A percentile compares a stretch with the other conserved stretches of the same genome.
phyloP scores from a whole-genome alignment of 2,113 vertebrate species.

The Pangasianodon hypophthalmus region DNA sequence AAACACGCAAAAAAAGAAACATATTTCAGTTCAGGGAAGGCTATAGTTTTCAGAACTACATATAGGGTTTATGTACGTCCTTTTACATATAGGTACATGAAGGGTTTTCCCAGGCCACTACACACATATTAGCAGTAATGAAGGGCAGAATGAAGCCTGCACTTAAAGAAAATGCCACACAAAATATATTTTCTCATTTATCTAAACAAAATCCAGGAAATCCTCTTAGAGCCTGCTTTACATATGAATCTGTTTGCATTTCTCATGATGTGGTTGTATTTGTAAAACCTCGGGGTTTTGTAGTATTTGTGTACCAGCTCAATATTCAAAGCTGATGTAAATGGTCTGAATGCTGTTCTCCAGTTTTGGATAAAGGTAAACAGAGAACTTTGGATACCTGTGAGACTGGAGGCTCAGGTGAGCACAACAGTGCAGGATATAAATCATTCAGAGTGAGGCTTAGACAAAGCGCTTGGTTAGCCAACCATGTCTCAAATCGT shows the following conservation, averaged over 20 bases:
- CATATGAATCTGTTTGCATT: background rate
- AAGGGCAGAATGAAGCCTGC: background rate
- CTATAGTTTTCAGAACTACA: background rate
- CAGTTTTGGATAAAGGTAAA: constrained; percentile 4
- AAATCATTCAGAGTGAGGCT: constrained; percentile 44
- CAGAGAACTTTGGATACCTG: constrained; percentile 23
- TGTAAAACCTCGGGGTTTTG: background rate
- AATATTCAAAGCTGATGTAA: background rate
- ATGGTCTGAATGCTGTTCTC: constrained; percentile 1
- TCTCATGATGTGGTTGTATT: background rate
- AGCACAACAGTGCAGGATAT: constrained; percentile 35
- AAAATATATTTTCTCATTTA: background rate
- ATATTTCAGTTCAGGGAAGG: background rate
- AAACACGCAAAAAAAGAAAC: too few relatives aligned
- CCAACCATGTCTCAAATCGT: constrained; percentile 34
- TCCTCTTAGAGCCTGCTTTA: background rate
- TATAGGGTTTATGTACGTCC: too few relatives aligned
- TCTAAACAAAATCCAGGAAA: background rate
- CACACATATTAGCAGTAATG: background rate
- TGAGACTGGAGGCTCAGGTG: constrained; percentile 33
- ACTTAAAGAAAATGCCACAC: background rate
- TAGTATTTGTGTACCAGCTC: background rate
- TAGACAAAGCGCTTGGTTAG: constrained; percentile 35
- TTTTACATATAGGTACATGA: too few relatives aligned
- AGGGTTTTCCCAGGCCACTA: background rate